phyloP scores from a whole-genome alignment of 2,113 vertebrate genomes.

The Haemorhous mexicanus region DNA sequence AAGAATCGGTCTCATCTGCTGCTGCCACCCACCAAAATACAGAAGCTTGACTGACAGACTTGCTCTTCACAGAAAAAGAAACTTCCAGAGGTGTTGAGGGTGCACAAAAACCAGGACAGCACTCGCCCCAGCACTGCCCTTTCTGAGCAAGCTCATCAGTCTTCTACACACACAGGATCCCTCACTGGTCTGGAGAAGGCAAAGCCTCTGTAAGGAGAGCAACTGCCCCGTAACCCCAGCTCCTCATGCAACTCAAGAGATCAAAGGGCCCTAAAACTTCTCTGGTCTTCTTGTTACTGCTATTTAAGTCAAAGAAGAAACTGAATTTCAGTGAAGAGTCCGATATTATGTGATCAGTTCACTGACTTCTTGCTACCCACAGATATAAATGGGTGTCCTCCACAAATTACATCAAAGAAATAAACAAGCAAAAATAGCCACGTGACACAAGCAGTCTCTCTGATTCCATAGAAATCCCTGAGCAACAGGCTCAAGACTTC shows the following conservation, averaged over 20 bases:
- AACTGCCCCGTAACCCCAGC: not conserved
- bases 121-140: not conserved
- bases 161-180: not conserved
- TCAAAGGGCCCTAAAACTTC: not conserved
- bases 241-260: not conserved
- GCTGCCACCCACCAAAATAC: not conserved
- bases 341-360: not conserved
- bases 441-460: not conserved
- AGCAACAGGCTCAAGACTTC: not conserved
- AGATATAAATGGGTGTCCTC: not conserved
- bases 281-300: not conserved
- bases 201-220: not conserved
- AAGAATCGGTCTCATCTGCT: not conserved
- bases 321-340: not conserved
- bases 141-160: not conserved
- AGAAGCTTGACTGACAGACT: not conserved
- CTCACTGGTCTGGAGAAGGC: accelerated
- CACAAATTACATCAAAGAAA: conserved; percentile 1
- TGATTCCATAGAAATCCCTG: not conserved
- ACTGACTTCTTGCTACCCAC: not conserved
- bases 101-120: not conserved
- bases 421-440: not conserved
- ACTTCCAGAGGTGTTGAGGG: not conserved
- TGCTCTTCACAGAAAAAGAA: not conserved
- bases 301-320: not conserved